Evolutionary conservation across 2,888 invertebrate species (phyloP).

Genomic region (Torymus auratus): DNA sequence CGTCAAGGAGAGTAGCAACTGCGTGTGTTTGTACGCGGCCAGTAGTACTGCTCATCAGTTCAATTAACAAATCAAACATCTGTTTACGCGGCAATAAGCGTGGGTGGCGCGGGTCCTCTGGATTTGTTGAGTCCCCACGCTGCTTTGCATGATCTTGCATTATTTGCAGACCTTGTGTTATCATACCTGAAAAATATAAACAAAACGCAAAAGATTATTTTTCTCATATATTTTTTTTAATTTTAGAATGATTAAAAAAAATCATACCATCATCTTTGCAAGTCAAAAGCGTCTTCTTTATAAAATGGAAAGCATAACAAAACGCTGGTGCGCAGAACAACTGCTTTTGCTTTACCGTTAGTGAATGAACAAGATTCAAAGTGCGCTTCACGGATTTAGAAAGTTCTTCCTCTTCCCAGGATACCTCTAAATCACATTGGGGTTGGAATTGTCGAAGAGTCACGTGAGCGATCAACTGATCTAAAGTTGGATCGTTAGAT

Average conservation of each 20-base stretch:
- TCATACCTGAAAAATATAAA: conserved; percentile 73
- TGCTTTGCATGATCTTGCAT: conserved; percentile 86
- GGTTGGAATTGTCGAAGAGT: conserved; percentile 86
- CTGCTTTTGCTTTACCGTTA: conserved; percentile 76
- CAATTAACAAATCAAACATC: conserved; percentile 88
- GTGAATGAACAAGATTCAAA: conserved; percentile 80
- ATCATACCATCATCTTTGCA: conserved; percentile 78
- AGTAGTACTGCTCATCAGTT: conserved; percentile 83
- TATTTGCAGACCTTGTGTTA: conserved; percentile 82
- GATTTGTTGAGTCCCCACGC: conserved; percentile 76
- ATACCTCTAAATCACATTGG: conserved; percentile 86
- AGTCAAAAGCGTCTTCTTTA: conserved; percentile 81
- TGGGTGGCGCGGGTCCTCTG: conserved; percentile 83
- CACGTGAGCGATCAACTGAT: conserved; percentile 83
- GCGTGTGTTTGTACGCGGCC: conserved; percentile 88
- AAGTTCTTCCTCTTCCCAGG: conserved; percentile 87
- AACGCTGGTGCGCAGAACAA: conserved; percentile 86
- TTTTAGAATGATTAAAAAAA: neutral
- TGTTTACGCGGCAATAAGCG: conserved; percentile 87
- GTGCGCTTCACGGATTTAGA: conserved; percentile 82
- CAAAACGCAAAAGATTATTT: neutral
- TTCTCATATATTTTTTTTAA: neutral
- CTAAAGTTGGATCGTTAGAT: conserved; percentile 76
- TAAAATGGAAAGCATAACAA: conserved; percentile 88
- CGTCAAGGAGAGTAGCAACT: conserved; percentile 87